Evolutionary conservation across 2,113 vertebrate species (phyloP).

Genomic region (Aix galericulata): DNA sequence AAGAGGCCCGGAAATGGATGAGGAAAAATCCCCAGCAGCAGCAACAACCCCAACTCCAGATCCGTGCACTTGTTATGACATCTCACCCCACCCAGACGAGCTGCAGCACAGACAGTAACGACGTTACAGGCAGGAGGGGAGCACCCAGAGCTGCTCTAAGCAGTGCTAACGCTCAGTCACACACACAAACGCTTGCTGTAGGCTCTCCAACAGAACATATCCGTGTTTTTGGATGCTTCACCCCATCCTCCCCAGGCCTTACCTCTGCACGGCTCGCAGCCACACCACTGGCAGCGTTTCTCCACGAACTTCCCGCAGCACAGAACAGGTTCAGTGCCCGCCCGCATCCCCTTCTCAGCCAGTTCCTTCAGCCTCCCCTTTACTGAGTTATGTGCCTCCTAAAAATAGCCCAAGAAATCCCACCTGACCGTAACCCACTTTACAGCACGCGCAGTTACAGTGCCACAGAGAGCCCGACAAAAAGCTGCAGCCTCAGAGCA

Average conservation of each 20-base stretch:
- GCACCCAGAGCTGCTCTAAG: rapidly evolving
- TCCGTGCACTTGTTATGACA: rapidly evolving
- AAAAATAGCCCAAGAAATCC: not conserved
- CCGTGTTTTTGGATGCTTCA: not conserved
- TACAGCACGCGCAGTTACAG: not conserved
- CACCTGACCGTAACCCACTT: not conserved
- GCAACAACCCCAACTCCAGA: not conserved
- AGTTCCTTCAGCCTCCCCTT: not conserved
- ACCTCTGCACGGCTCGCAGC: not conserved
- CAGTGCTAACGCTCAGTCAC: not conserved
- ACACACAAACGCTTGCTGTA: rapidly evolving
- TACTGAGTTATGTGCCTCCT: not conserved
- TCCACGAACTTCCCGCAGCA: rapidly evolving
- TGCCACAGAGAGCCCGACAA: not conserved
- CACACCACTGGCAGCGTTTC: not conserved
- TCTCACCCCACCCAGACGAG: not conserved
- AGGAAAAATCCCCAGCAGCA: not conserved
- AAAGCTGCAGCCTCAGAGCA: not conserved
- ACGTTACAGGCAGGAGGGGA: not conserved
- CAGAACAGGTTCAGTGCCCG: not conserved
- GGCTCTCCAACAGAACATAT: rapidly evolving
- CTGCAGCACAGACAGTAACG: rapidly evolving
- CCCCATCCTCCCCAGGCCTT: not conserved
- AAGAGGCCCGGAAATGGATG: not conserved
- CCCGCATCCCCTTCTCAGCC: not conserved